phyloP scores from a whole-genome alignment of 2,888 invertebrate species.

The Oxystoma pomonae region DNA sequence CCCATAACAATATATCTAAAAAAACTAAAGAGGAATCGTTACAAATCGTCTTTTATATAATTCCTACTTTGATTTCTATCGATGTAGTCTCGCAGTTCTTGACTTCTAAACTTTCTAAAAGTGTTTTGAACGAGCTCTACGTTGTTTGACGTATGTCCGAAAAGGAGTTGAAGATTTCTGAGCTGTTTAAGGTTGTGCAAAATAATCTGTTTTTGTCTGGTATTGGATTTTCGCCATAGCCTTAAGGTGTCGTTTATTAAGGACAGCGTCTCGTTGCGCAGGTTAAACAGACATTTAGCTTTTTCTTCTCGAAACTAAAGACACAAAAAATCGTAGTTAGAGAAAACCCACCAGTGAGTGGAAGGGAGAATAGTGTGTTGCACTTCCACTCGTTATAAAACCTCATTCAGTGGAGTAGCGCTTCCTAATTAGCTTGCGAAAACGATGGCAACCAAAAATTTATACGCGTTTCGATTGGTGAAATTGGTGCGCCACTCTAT shows the following conservation, averaged over 20 bases:
- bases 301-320: slow-evolving; percentile 24
- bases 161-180: slow-evolving; percentile 40
- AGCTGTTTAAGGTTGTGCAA: slow-evolving; percentile 40
- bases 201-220: slow-evolving; percentile 33
- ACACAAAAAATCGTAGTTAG: too few species aligned
- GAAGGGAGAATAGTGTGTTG: too few species aligned
- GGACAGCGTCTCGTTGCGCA: slow-evolving; percentile 51
- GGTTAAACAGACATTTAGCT: slow-evolving; percentile 50
- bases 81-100: background rate
- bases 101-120: slow-evolving; percentile 28
- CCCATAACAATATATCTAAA: too few species aligned
- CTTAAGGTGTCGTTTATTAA: slow-evolving; percentile 52
- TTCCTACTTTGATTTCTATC: background rate
- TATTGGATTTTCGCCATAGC: slow-evolving; percentile 49
- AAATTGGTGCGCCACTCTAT: too few species aligned
- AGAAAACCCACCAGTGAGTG: too few species aligned
- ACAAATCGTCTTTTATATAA: background rate
- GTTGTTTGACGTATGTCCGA: slow-evolving; percentile 38
- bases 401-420: too few species aligned
- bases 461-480: too few species aligned
- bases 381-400: too few species aligned
- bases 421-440: too few species aligned
- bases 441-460: too few species aligned
- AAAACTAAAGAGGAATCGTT: too few species aligned
- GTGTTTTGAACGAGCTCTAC: slow-evolving; percentile 22